Evolutionary conservation across 2,797 vertebrate species (phyloP).

Genomic region (Linurgus olivaceus): DNA sequence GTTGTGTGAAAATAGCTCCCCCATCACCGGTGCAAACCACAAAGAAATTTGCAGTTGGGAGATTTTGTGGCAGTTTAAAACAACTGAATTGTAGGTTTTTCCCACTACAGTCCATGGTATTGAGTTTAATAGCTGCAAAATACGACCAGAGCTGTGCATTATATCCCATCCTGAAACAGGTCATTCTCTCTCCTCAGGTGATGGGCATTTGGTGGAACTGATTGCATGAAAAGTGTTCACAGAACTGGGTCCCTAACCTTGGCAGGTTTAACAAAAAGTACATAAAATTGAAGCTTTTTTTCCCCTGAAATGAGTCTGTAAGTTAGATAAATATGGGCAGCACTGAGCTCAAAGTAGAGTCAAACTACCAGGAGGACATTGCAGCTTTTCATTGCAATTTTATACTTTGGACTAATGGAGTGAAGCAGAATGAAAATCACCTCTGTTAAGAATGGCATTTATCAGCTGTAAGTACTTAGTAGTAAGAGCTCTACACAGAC

Average conservation of each 20-base stretch:
- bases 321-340: conserved; percentile 59
- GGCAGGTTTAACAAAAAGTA: neutral
- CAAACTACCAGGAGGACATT: conserved; percentile 58
- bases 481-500: conserved; percentile 59
- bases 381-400: conserved; percentile 59
- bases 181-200: conserved; percentile 4
- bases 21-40: neutral
- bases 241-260: conserved; percentile 19
- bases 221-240: conserved; percentile 26
- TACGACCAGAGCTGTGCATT: neutral
- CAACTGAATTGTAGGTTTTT: conserved; percentile 5
- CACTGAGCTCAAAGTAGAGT: conserved; percentile 44
- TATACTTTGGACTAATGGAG: conserved; percentile 65
- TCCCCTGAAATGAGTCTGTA: conserved; percentile 11
- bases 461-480: conserved; percentile 56
- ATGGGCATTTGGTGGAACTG: conserved; percentile 39
- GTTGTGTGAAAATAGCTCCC: neutral
- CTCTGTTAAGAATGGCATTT: conserved; percentile 68
- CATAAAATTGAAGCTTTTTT: conserved; percentile 16
- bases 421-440: conserved; percentile 64
- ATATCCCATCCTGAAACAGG: neutral
- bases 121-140: conserved; percentile 33
- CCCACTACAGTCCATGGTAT: neutral
- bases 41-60: neutral
- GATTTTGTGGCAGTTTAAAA: conserved; percentile 32